Conservation (phyloP, 2,797 vertebrate genomes). For the Microctenopoma lineatum region DNA sequence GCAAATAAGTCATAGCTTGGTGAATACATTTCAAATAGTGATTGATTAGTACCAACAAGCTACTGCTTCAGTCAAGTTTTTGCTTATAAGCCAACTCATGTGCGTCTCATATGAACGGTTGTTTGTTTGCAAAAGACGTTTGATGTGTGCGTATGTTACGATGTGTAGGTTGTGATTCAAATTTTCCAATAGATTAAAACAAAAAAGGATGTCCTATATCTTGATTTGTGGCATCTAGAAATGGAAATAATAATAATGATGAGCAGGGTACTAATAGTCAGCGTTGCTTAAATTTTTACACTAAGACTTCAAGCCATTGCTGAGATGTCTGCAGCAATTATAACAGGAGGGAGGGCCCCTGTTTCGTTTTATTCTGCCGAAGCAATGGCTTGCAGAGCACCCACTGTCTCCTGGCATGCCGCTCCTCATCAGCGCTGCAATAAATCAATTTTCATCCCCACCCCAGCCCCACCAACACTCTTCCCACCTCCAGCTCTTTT, state of each 20-base stretch:
- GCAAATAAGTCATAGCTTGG: slow-evolving; percentile 10
- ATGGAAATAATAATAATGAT: slow-evolving; percentile 65
- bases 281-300: slow-evolving; percentile 71
- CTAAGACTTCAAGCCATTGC: slow-evolving; percentile 67
- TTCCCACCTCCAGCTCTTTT: slow-evolving; percentile 58
- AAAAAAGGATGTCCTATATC: slow-evolving; percentile 40
- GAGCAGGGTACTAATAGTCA: slow-evolving; percentile 52
- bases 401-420: slow-evolving; percentile 80
- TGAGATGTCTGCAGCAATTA: slow-evolving; percentile 82
- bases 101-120: slow-evolving; percentile 10
- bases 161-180: slow-evolving; percentile 48
- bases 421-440: slow-evolving; percentile 84
- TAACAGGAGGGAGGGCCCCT: slow-evolving; percentile 72
- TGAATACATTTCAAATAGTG: too few species aligned
- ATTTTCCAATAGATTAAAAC: slow-evolving; percentile 29
- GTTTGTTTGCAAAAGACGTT: slow-evolving; percentile 34
- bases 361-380: slow-evolving; percentile 82
- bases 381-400: slow-evolving; percentile 77
- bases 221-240: slow-evolving; percentile 55
- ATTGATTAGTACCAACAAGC: not conserved
- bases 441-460: slow-evolving; percentile 86
- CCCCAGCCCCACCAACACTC: slow-evolving; percentile 56
- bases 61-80: not conserved
- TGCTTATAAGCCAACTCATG: slow-evolving; percentile 22
- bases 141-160: slow-evolving; percentile 31